Percentiles rank a stretch among this genome's conserved stretches.
phyloP scores from a whole-genome alignment of 2,113 vertebrate genomes.

The Platysteira castanea region DNA sequence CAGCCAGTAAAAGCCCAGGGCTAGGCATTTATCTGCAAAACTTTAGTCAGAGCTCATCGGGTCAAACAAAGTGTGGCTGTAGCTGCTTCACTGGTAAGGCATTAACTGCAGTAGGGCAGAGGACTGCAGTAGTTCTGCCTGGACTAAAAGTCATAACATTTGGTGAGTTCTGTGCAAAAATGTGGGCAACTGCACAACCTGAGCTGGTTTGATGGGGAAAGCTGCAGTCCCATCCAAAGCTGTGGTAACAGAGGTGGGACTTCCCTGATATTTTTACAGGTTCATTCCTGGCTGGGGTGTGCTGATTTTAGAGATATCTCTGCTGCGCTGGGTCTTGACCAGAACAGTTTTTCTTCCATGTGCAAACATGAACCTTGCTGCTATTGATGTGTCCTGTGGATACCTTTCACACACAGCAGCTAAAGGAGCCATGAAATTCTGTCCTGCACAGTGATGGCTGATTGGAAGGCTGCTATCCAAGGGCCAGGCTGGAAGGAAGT shows the following conservation, averaged over 20 bases:
- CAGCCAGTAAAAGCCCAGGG: not conserved
- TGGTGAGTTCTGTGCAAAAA: not conserved
- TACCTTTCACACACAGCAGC: not conserved
- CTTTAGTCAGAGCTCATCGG: not conserved
- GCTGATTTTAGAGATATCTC: not conserved
- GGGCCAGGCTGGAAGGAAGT: not conserved
- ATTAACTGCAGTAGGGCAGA: not conserved
- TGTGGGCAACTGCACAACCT: not conserved
- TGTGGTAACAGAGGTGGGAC: not conserved
- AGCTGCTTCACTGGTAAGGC: not conserved
- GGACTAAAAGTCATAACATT: not conserved
- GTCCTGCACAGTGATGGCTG: not conserved
- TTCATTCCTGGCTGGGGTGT: not conserved
- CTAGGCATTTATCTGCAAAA: not conserved
- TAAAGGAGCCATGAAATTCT: not conserved
- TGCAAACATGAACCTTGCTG: not conserved
- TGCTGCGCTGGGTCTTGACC: not conserved
- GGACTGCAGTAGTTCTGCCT: not conserved
- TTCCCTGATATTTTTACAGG: not conserved
- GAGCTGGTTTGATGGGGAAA: not conserved
- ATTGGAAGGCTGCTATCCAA: not conserved
- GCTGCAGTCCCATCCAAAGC: not conserved
- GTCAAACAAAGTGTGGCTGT: not conserved
- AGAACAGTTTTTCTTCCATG: not conserved
- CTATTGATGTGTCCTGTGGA: not conserved